Evolutionary conservation across 2,888 invertebrate species (phyloP), one percentile per base, ranked within the genome.

Genomic region (Eurytoma californica): DNA sequence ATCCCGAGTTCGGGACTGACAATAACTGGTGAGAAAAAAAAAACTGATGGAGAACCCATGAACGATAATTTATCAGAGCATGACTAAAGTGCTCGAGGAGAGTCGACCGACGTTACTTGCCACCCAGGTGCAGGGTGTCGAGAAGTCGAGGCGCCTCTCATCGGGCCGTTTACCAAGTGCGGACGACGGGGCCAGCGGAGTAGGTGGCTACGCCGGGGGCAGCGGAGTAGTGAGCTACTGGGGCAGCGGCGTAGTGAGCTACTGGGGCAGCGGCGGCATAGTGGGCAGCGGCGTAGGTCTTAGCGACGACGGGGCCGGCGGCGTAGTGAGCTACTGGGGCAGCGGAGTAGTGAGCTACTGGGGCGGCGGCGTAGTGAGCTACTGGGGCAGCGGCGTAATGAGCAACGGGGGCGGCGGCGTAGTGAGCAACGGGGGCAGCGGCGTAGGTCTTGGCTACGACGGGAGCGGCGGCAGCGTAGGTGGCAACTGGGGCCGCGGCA

Each of bases 371-470:
- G 24, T 82, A 82, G 58, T 67, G 28, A 14, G 60, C 51, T 0
- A 68, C 47, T 9, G 78, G 84, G 66, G 84, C 82, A n/a, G 85
- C 84, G 49, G 85, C 80, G n/a, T 78, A 72, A 9, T 66, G 61
- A 68, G 79, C 58, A 1, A 20, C 58, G 0, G 58, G 58, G 14
- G 80, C 76, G 81, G 83, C 20, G 58, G 57, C 57, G 84, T 77
- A 18, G 80, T 78, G 12, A 24, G 49, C 47, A 16, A 58, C 67
- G 3, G 16, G 28, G 2, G 61, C 28, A 7, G 61, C 61, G n/a
- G 61, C 3, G 20, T 82, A 82, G 16, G 66, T 91, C 49, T 49
- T 9, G 58, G 83, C 83, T 49, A 30, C 7, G n/a, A n/a, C n/a
- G n/a, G n/a, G n/a, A n/a, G n/a, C n/a, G n/a, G n/a, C n/a, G n/a